phyloP scores from a whole-genome alignment of 1,140 invertebrate species.

The Acromyrmex charruanus region DNA sequence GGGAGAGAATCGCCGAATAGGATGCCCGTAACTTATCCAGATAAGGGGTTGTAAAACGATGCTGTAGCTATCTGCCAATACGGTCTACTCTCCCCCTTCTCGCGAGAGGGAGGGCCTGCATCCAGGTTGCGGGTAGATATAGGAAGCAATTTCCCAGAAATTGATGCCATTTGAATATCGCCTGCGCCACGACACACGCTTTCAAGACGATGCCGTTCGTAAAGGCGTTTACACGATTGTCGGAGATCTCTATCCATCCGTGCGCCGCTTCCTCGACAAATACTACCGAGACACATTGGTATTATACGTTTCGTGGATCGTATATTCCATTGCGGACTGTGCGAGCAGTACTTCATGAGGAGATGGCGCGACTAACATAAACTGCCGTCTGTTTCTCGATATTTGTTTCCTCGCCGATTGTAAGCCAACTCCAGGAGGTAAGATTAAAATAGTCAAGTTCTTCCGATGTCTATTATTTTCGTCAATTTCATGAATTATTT shows the following conservation, averaged over 20 bases:
- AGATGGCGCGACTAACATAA: slow-evolving; percentile 57
- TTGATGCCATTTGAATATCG: slow-evolving; percentile 86
- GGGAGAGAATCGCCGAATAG: slow-evolving; percentile 69
- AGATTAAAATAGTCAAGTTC: neutral
- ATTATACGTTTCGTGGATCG: slow-evolving; percentile 62
- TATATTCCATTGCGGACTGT: slow-evolving; percentile 41
- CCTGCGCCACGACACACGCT: slow-evolving; percentile 68
- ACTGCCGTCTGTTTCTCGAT: slow-evolving; percentile 40
- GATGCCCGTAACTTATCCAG: slow-evolving; percentile 83
- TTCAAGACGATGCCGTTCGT: slow-evolving; percentile 61
- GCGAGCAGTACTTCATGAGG: slow-evolving; percentile 36
- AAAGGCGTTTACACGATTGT: slow-evolving; percentile 68
- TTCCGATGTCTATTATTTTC: neutral
- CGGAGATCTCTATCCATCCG: slow-evolving; percentile 69
- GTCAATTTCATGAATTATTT: slow-evolving; percentile 9
- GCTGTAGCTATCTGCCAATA: slow-evolving; percentile 85
- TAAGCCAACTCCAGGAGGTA: neutral
- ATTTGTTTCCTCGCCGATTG: slow-evolving; percentile 48
- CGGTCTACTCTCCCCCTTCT: slow-evolving; percentile 78
- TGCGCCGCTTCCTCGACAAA: slow-evolving; percentile 44
- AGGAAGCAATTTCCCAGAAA: slow-evolving; percentile 83
- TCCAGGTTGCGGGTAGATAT: slow-evolving; percentile 78
- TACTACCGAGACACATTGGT: slow-evolving; percentile 57
- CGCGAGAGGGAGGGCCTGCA: slow-evolving; percentile 58
- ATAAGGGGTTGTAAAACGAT: slow-evolving; percentile 86